phyloP scores from a whole-genome alignment of 2,797 vertebrate species.

The Pachyuromys duprasi region DNA sequence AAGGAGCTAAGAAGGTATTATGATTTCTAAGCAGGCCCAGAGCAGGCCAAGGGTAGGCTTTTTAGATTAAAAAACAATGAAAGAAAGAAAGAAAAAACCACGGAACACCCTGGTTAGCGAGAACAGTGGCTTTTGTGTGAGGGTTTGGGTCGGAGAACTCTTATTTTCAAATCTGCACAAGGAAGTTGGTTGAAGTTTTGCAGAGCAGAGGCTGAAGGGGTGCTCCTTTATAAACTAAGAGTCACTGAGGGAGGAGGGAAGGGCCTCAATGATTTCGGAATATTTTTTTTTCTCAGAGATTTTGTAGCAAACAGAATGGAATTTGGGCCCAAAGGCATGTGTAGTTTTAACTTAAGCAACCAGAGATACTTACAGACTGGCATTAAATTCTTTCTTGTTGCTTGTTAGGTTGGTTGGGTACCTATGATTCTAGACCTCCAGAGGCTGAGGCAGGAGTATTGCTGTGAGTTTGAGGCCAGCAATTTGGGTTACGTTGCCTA shows the following conservation, averaged over 20 bases:
- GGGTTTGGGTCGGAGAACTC: conserved; percentile 12
- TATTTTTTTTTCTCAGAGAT: neutral
- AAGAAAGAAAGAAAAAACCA: neutral
- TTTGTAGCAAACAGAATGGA: neutral
- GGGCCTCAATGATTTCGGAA: neutral
- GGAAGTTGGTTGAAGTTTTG: conserved; percentile 3
- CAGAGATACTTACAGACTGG: neutral
- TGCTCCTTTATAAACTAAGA: neutral
- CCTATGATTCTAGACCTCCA: neutral
- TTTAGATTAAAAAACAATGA: neutral
- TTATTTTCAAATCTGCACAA: neutral
- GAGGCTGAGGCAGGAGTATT: neutral
- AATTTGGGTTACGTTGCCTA: neutral
- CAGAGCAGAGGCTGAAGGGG: neutral
- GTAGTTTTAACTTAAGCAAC: neutral
- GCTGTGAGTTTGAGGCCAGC: neutral
- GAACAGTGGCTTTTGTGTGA: conserved; percentile 78
- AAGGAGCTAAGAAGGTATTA: conserved; percentile 63
- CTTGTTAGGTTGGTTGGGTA: neutral
- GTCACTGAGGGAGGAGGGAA: neutral
- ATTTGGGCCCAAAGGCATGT: neutral
- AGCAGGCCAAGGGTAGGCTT: conserved; percentile 64
- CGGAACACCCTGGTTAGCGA: conserved; percentile 43
- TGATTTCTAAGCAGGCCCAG: conserved; percentile 75
- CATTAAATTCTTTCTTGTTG: neutral